Conservation (phyloP, 2,888 invertebrate genomes). For the Calliscelio sp. region DNA sequence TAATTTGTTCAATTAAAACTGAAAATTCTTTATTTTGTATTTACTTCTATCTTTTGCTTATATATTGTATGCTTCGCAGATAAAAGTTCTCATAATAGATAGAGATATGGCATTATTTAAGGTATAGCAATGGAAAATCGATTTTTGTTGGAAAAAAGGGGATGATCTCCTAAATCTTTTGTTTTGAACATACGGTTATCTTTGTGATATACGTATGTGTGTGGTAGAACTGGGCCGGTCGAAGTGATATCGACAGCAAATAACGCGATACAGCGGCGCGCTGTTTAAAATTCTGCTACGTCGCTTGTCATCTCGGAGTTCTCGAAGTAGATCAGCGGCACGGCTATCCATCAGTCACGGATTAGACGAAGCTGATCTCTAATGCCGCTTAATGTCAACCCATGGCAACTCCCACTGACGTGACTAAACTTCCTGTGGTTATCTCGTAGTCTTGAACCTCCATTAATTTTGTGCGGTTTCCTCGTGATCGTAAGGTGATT, state of each 20-base stretch:
- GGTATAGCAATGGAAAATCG: too few species aligned
- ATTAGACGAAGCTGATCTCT: constrained; percentile 79
- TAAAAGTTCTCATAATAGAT: too few species aligned
- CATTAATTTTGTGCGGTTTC: constrained; percentile 66
- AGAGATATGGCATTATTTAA: too few species aligned
- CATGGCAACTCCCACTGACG: constrained; percentile 76
- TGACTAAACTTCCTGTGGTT: constrained; percentile 77
- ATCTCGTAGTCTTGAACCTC: constrained; percentile 66
- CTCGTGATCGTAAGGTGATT: constrained; percentile 64
- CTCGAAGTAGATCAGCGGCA: constrained; percentile 67
- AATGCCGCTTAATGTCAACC: constrained; percentile 77
- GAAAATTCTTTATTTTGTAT: too few species aligned
- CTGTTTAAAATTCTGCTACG: constrained; percentile 73
- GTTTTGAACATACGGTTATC: too few species aligned
- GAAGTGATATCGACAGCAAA: constrained; percentile 7
- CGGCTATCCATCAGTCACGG: constrained; percentile 78
- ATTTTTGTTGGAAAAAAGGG: too few species aligned
- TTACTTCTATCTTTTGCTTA: too few species aligned
- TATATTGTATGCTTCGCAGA: too few species aligned
- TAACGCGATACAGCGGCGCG: constrained; percentile 19
- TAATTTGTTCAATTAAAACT: too few species aligned
- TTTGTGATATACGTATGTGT: constrained; percentile 27
- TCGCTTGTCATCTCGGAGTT: constrained; percentile 65
- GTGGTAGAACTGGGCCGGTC: constrained; percentile 10
- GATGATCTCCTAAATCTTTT: too few species aligned